Conservation (phyloP, 2,888 invertebrate species). For the Stictocephala bisonia region DNA sequence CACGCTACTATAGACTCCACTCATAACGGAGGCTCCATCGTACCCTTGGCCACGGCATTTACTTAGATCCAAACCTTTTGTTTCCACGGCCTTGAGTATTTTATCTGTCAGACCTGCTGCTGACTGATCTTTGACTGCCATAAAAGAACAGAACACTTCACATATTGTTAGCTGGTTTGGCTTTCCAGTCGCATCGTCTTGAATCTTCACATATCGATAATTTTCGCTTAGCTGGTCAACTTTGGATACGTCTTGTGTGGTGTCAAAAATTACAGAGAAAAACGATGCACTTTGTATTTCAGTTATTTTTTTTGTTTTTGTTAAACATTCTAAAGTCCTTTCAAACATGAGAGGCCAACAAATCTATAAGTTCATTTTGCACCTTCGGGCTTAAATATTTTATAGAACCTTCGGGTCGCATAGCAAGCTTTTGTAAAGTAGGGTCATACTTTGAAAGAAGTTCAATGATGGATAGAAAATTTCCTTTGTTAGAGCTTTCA, state of each 20-base stretch:
- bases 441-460: constrained; percentile 12
- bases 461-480: neutral
- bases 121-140: neutral
- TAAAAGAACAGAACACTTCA: neutral
- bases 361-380: constrained; percentile 46
- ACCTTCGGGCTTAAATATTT: constrained; percentile 48
- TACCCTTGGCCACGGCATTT: no score
- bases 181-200: neutral
- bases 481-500: no score
- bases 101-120: neutral
- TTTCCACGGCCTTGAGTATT: neutral
- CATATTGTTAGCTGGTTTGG: neutral
- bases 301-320: no score
- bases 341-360: constrained; percentile 33
- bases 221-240: neutral
- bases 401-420: neutral
- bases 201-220: neutral
- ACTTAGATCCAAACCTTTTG: neutral
- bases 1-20: neutral
- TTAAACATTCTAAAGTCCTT: no score
- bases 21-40: no score
- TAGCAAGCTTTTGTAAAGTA: neutral
- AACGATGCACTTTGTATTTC: neutral
- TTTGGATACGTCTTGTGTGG: no score
- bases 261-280: neutral